Base-by-base conservation (phyloP, 2,888 invertebrate genomes). In the Philereme transversata region DNA sequence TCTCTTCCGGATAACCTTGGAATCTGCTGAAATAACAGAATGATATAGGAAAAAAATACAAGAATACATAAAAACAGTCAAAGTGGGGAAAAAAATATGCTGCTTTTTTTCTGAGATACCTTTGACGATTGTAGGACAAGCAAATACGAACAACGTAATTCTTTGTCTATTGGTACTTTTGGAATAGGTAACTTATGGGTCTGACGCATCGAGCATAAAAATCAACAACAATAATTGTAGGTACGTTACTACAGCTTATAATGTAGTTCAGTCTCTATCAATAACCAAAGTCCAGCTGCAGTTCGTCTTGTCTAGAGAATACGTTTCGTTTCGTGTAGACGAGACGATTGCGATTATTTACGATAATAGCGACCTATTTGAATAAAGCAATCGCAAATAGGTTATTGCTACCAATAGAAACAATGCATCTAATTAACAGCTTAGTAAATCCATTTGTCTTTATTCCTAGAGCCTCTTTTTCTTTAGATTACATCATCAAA, bases 351-450 rank as follows among this genome's bases (percentile, higher is more conserved):
- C 40, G 54, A 54, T 51, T 22, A 22, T 22, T 22, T 22, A 22
- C 36, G 9, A 10, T 36, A 43, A 49, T 54, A 48, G 43, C 11
- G 41, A 48, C 10, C 57, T 51, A 57, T 57, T 57, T 57, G 41
- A 46, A 57, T 51, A 41, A 22, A 47, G 7, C 47, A 8, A 50
- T 51, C 36, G 51, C 11, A 51, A 47, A 51, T 40, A 8, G 38
- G n/a, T 56, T 45, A 56, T 50, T 56, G 46, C 40, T 38, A 43
- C 45, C 46, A n/a, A 34, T 50, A 11, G 51, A 45, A 51, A 57
- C 57, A 51, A 51, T 50, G 50, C 34, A 48, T 22, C 22, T 57
- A 57, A 57, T 57, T 57, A 49, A 4, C 11, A 54, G 22, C 40
- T 54, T 34, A 34, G 34, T 54, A 40, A 7, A 7, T 47, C 44